phyloP scores from a whole-genome alignment of 1,140 invertebrate species.

The Heliothis subflexa region DNA sequence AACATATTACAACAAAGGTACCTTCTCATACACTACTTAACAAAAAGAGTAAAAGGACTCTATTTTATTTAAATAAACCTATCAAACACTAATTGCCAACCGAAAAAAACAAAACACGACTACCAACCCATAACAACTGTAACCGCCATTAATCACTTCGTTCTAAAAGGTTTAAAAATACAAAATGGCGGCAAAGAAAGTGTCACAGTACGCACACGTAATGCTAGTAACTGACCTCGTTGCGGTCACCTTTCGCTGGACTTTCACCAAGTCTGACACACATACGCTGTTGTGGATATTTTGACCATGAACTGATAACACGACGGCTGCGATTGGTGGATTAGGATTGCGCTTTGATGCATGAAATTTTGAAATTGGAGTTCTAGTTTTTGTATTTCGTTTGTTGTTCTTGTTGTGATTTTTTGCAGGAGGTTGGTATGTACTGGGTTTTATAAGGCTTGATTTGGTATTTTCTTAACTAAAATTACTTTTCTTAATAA shows the following conservation, averaged over 20 bases:
- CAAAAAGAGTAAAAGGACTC: too few relatives aligned
- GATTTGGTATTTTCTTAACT: too few relatives aligned
- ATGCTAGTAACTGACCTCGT: conserved; percentile 68
- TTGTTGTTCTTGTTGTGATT: too few relatives aligned
- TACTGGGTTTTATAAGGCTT: too few relatives aligned
- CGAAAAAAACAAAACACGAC: background rate
- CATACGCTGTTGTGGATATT: conserved; percentile 55
- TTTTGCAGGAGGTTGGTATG: background rate
- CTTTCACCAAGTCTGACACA: conserved; percentile 64
- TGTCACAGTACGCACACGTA: conserved; percentile 68
- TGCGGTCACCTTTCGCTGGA: conserved; percentile 70
- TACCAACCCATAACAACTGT: conserved; percentile 35
- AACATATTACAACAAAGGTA: too few relatives aligned
- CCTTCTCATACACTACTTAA: too few relatives aligned
- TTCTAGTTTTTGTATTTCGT: background rate
- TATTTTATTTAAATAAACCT: background rate
- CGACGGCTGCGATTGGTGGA: conserved; percentile 32
- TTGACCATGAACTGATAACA: conserved; percentile 63
- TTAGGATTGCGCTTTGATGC: conserved; percentile 10
- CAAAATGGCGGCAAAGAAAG: conserved; percentile 63
- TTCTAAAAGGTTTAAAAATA: conserved; percentile 35
- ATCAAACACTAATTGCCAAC: background rate
- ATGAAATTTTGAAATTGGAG: conserved; percentile 4
- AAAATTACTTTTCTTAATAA: too few relatives aligned
- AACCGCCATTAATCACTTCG: conserved; percentile 34